Evolutionary conservation across 2,113 vertebrate genomes (phyloP).

Genomic region (Hypomesus transpacificus): DNA sequence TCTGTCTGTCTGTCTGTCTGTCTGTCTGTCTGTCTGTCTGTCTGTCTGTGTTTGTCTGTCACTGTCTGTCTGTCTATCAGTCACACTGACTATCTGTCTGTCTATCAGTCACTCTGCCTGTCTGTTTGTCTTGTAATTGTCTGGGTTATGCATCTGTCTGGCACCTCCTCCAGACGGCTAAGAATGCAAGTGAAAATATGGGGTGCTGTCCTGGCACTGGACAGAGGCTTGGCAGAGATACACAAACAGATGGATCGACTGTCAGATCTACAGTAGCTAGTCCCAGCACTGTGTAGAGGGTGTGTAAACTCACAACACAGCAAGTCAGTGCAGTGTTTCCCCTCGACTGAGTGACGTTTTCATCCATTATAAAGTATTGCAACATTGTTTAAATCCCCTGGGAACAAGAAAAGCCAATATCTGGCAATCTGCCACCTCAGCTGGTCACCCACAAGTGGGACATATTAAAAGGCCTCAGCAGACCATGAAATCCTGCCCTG

Average conservation of each 20-base stretch:
- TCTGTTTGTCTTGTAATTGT: slow-evolving; percentile 44
- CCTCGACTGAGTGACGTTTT: slow-evolving; percentile 5
- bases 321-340: slow-evolving; percentile 18
- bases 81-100: neutral
- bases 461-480: slow-evolving; percentile 17
- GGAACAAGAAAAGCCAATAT: slow-evolving; percentile 19
- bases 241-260: slow-evolving; percentile 34
- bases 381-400: neutral
- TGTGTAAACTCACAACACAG: slow-evolving; percentile 18
- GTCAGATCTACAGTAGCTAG: slow-evolving; percentile 27
- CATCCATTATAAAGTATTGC: slow-evolving; percentile 1
- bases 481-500: slow-evolving; percentile 36
- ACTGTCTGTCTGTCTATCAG: neutral
- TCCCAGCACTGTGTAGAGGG: neutral
- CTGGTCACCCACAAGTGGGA: slow-evolving; percentile 5
- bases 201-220: slow-evolving; percentile 22
- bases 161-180: slow-evolving; percentile 33
- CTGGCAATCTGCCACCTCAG: slow-evolving; percentile 10
- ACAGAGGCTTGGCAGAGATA: slow-evolving; percentile 33
- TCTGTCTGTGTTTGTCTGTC: neutral
- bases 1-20: neutral
- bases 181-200: slow-evolving; percentile 52
- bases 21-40: neutral
- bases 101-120: slow-evolving; percentile 3
- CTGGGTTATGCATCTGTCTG: slow-evolving; percentile 39